A percentile compares a stretch with the other conserved stretches of the same genome.
phyloP scores from a whole-genome alignment of 2,888 invertebrate species.

The Phania funesta region DNA sequence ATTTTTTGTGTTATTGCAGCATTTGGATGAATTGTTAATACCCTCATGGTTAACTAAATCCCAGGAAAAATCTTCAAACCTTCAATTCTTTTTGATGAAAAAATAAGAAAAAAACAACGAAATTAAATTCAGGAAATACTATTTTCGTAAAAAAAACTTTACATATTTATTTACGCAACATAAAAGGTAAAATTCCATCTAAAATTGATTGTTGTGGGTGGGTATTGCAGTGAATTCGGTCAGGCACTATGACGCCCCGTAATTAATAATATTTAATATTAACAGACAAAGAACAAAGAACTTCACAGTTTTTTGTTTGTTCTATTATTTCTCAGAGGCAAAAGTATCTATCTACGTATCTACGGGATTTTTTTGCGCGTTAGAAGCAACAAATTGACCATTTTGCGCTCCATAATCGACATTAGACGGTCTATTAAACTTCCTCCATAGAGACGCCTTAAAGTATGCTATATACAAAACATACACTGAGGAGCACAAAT shows the following conservation, averaged over 20 bases:
- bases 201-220: neutral
- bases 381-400: conserved; percentile 71
- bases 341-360: neutral
- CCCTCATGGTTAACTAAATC: conserved; percentile 1
- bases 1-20: neutral
- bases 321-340: too few relatives aligned
- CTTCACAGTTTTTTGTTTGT: neutral
- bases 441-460: neutral
- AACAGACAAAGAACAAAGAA: too few relatives aligned
- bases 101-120: neutral
- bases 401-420: conserved; percentile 73
- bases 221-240: neutral
- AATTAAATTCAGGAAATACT: neutral
- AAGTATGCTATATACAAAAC: neutral
- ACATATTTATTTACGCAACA: neutral
- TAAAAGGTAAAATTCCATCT: neutral
- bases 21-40: neutral
- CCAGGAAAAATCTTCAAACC: neutral
- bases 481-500: neutral
- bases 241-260: neutral
- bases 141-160: neutral
- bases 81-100: neutral
- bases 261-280: neutral
- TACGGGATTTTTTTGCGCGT: neutral
- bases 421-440: conserved; percentile 74